phyloP scores from a whole-genome alignment of 2,113 vertebrate species.

The Diadophis punctatus region DNA sequence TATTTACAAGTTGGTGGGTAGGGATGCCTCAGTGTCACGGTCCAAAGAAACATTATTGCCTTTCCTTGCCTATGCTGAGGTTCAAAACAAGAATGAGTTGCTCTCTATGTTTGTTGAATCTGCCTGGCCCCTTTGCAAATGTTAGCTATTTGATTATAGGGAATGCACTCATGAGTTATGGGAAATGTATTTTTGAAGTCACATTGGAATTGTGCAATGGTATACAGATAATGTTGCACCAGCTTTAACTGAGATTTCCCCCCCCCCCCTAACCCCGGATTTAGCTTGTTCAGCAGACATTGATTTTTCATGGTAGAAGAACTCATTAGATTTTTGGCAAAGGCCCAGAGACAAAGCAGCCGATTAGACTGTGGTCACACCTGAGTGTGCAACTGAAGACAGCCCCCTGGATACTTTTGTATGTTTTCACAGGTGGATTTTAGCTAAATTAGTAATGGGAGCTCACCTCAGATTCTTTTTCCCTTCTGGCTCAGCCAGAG shows the following conservation, averaged over 20 bases:
- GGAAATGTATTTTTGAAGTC: conserved; percentile 4
- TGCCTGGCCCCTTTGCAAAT: not conserved
- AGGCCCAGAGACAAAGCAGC: not conserved
- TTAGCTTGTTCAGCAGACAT: conserved; percentile 9
- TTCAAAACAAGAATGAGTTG: not conserved
- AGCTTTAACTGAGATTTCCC: not conserved
- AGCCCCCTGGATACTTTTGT: conserved; percentile 27
- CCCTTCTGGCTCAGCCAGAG: conserved; percentile 27
- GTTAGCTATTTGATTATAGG: not conserved
- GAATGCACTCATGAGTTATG: not conserved
- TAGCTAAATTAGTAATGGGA: conserved; percentile 57
- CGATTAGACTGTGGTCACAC: conserved; percentile 37
- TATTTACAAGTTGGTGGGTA: not conserved
- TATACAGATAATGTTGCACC: not conserved
- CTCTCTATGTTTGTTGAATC: not conserved
- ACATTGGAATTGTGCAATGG: not conserved
- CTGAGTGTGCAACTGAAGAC: conserved; percentile 39
- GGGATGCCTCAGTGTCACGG: not conserved
- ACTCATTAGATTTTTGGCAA: conserved; percentile 31
- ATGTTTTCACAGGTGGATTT: conserved; percentile 58
- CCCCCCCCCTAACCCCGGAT: not conserved
- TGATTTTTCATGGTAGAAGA: conserved; percentile 14
- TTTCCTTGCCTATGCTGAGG: not conserved
- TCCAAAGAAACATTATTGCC: not conserved
- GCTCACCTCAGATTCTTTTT: conserved; percentile 41